Evolutionary conservation across 2,888 invertebrate genomes (phyloP).

Genomic region (Sthenelais limicola): DNA sequence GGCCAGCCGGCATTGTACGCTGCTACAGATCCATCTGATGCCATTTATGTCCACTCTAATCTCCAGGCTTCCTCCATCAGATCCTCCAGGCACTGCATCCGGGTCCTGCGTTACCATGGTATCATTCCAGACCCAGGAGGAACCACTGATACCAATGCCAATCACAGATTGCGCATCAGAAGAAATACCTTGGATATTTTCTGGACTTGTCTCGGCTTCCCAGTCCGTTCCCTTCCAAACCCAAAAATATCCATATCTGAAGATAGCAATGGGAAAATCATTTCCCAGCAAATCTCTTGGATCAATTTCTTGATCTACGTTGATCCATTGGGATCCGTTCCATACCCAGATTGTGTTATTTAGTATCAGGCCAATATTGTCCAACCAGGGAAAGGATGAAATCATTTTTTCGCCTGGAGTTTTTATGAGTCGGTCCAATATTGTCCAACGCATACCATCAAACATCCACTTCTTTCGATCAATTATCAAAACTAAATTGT

Average conservation of each 20-base stretch:
- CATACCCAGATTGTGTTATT: constrained; percentile 20
- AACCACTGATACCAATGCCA: background rate
- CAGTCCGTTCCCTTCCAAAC: constrained; percentile 2
- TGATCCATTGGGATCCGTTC: constrained; percentile 20
- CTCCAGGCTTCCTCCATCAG: background rate
- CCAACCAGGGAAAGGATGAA: background rate
- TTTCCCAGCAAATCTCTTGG: background rate
- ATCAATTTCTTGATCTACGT: background rate
- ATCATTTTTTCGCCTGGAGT: too few species aligned
- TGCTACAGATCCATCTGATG: constrained; percentile 4
- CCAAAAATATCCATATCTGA: constrained; percentile 17
- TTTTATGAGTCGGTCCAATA: too few species aligned
- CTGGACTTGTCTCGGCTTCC: background rate
- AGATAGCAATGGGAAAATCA: background rate
- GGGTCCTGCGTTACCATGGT: background rate
- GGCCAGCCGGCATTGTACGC: background rate
- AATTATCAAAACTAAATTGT: background rate
- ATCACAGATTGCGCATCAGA: background rate
- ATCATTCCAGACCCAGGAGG: constrained; percentile 12
- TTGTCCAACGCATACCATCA: too few species aligned
- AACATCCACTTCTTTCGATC: constrained; percentile 20
- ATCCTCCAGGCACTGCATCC: background rate
- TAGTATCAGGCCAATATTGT: background rate
- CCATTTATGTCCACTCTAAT: constrained; percentile 6
- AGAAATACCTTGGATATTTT: background rate